These are phyloP conservation scores for Drosophila bocki DNA, from an alignment of 1,140 invertebrate genomes.

Conservation along the genomic window DNA sequence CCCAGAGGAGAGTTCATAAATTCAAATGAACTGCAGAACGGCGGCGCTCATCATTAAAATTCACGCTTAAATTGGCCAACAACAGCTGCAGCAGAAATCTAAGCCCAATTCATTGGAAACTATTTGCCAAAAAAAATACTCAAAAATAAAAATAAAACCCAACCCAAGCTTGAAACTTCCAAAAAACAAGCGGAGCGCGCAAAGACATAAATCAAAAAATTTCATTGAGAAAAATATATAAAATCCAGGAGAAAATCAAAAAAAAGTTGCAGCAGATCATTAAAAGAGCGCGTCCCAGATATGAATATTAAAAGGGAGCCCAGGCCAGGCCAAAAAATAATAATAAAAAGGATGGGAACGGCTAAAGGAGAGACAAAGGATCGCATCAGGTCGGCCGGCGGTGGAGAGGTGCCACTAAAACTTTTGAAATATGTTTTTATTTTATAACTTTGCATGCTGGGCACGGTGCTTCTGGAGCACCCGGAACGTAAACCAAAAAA, in stretches of 20 bases:
- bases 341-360: slow-evolving; percentile 17
- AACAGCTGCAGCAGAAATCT: slow-evolving; percentile 57
- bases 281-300: slow-evolving; percentile 58
- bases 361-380: slow-evolving; percentile 31
- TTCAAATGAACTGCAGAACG: slow-evolving; percentile 80
- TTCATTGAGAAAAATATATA: slow-evolving; percentile 82
- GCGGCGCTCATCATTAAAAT: slow-evolving; percentile 81
- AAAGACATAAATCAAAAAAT: slow-evolving; percentile 82
- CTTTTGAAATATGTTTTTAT: slow-evolving; percentile 84
- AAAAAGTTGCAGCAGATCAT: slow-evolving; percentile 66
- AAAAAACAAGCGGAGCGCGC: slow-evolving; percentile 38
- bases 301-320: slow-evolving; percentile 60
- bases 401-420: slow-evolving; percentile 80
- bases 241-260: slow-evolving; percentile 43
- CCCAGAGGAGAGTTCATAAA: slow-evolving; percentile 34
- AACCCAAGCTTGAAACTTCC: background rate
- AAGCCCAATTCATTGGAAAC: slow-evolving; percentile 83
- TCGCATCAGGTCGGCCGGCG: slow-evolving; percentile 1
- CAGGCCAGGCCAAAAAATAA: slow-evolving; percentile 8
- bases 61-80: slow-evolving; percentile 74
- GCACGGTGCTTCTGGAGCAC: slow-evolving; percentile 80
- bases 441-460: slow-evolving; percentile 82
- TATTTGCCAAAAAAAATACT: slow-evolving; percentile 69
- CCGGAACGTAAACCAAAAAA: slow-evolving; percentile 42
- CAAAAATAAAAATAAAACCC: slow-evolving; percentile 30